Base-by-base conservation (phyloP, 2,113 vertebrate genomes). In the Odobenus rosmarus region DNA sequence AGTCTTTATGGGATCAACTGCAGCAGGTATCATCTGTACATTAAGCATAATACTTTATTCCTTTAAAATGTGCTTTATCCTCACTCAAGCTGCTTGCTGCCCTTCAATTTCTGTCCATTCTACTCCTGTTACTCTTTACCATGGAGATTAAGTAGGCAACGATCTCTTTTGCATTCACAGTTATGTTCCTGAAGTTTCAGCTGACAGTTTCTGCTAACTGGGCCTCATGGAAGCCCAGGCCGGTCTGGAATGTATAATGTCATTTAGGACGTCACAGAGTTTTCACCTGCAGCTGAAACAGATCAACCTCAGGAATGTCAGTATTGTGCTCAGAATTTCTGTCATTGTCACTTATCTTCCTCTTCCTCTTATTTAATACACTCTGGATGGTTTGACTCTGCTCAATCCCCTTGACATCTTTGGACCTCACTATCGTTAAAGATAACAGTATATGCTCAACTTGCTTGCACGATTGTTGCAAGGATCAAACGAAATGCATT, bases 251-350 rank as follows among this genome's bases (percentile, higher is more conserved):
- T 97, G 99, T 99, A 97, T 99, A 99, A 99, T 99, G 99, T 96
- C 99, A 98, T 98, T 99, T 99, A 98, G 99, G 99, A 96, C 99
- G 99, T 77, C 99, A 98, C 96, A 99, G 97, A 7, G 99, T 99
- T 98, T 99, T 99, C 98, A 99, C 99, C 91, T 99, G 99, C 96
- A 99, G 99, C 99, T 99, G 99, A 98, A 99, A 99, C 84, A 99
- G 98, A 97, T 99, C 99, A 79, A 99, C 99, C 99, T 99, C 99
- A 0, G 99, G 99, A 23, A 99, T 99, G 97, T 99, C 99, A 0
- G 99, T 99, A 0, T 99, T 99, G 0, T 99, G 99, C 88, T 99
- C 99, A 18, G 99, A 99, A 92, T 99, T 99, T 33, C 99, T 99
- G 1, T 99, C 99, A 6, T 99, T 99, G 76, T 99, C 99, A 0